These are phyloP conservation scores for Pandemis heparana DNA, from an alignment of 2,888 invertebrate species.

Conservation along the genomic window DNA sequence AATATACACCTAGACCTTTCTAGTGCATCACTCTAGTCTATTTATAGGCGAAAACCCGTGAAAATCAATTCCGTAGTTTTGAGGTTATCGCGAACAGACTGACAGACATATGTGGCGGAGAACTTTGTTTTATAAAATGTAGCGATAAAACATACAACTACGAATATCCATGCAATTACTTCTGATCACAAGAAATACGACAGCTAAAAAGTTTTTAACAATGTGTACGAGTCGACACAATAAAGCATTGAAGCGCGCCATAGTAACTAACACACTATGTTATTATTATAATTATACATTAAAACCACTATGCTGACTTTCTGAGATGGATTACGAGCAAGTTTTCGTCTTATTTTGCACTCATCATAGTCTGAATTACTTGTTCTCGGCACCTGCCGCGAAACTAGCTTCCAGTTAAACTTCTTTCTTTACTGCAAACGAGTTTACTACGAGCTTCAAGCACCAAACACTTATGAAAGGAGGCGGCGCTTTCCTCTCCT, in stretches of 20 bases:
- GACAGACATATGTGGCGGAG: too few species aligned
- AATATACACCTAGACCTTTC: too few species aligned
- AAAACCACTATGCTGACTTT: not conserved
- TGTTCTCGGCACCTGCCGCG: constrained; percentile 28
- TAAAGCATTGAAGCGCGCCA: not conserved
- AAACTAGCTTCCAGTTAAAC: constrained; percentile 21
- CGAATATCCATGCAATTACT: not conserved
- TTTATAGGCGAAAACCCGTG: too few species aligned
- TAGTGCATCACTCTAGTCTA: too few species aligned
- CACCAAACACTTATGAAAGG: too few species aligned
- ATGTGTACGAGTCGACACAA: too few species aligned
- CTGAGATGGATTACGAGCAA: not conserved
- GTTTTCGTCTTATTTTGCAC: constrained; percentile 15
- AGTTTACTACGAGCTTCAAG: constrained; percentile 16
- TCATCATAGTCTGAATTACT: constrained; percentile 14
- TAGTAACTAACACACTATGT: not conserved
- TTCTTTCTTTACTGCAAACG: constrained; percentile 36
- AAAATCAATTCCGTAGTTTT: too few species aligned
- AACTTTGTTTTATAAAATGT: too few species aligned
- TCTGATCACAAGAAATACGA: too few species aligned
- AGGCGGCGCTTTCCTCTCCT: too few species aligned
- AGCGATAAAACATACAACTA: too few species aligned
- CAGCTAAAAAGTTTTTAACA: not conserved
- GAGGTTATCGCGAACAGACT: too few species aligned
- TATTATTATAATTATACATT: constrained; percentile 1